Conservation (phyloP, 2,113 vertebrate genomes). For the mouse (Mus musculus) region GRCm39 chr12:29525501-29526000, state of each 20-base stretch:
- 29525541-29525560: neutral
- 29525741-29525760: rapidly evolving
- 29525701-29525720: neutral
- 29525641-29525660: neutral
- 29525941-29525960: neutral
- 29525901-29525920: neutral
- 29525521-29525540: neutral
- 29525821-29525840: neutral
- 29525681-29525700: neutral
- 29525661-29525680: neutral
- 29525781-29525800: neutral
- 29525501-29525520: neutral
- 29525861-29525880: neutral
- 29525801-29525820: neutral
- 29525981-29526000: neutral
- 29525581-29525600: neutral
- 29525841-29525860: neutral
- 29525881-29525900: neutral
- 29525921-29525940: rapidly evolving
- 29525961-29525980: neutral
- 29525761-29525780: neutral
- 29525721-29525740: too few relatives aligned
- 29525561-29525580: neutral
- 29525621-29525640: too few relatives aligned
- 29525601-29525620: neutral